Evolutionary conservation across 2,113 vertebrate species (phyloP), one percentile per base, ranked within the genome.

Genomic region (Tyrannus savana): DNA sequence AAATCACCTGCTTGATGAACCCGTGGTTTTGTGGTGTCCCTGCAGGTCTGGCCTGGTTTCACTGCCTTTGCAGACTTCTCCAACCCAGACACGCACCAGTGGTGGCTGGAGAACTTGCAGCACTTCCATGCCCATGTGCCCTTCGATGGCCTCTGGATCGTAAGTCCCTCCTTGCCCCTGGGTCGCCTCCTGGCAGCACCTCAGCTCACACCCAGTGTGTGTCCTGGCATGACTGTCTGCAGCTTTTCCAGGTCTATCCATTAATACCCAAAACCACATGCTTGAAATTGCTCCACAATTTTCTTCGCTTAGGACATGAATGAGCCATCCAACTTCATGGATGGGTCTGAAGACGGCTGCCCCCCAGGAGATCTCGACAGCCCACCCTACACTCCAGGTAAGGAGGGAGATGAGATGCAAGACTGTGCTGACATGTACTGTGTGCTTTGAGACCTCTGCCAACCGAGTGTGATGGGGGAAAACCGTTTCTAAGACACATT

Each of bases 61-160:
- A 99, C 98, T 0, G 98, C 98, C 4, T 99, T 98, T 7, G 98
- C 99, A 13, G 99, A 99, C 89, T 99, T 99, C 95, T 98, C 98
- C 58, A 97, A 98, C 93, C 95, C 97, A 0, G 97, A 96, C 52
- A 98, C 99, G 0, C 97, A 99, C 4, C 98, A 98, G 42, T 99
- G 99, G 99, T 99, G 99, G 99, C 98, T 98, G 60, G 98, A 99
- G 44, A 99, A 98, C 94, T 97, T 99, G 28, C 95, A 97, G 95
- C 96, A 39, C 33, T 98, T 99, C 88, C 95, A 99, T 12, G 75
- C 97, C 35, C 97, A 92, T 2, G 97, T 99, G 33, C 97, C 98
- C 1, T 99, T 99, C 22, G 98, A 99, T 0, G 99, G 99, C 25
- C 76, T 98, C 30, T 99, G 98, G 98, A 98, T 98, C 0, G 98